Evolutionary conservation across 2,888 invertebrate genomes (phyloP), one percentile per base, ranked within the genome.

Genomic region (Lepidocyrtinus sp.): DNA sequence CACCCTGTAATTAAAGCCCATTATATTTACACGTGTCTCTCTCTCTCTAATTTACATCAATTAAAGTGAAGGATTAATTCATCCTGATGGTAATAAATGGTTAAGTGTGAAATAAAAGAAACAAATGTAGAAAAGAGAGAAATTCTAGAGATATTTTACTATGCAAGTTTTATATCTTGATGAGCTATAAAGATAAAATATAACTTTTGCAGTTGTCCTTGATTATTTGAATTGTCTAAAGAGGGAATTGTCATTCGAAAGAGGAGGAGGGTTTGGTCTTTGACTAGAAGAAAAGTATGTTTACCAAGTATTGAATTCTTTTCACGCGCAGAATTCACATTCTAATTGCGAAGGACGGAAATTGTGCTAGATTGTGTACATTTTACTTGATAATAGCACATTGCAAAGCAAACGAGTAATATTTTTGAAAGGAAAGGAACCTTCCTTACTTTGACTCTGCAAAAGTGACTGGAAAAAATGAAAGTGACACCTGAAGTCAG

Each of bases 401-500:
- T 12, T 45, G 46, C 46, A 45, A 15, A 45, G 15, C 9, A 21
- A 12, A 17, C 59, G 2, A 59, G 59, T 59, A 59, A 59, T 59
- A 59, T 45, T 15, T 12, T 45, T 45, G 15, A 45, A 45, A 45
- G 46, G 9, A 15, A 45, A 45, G 9, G 46, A 15, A 15, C 9
- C 15, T 12, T 12, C 15, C 9, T 45, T 15, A 9, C 21, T 59
- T 17, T 59, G 21, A 59, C n/a, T 21, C n/a, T 61, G 21, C 46
- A 22, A 72, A 72, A 72, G 25, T 27, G 17, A 46, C 27, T 36
- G 7, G 2, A 45, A 72, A 77, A 71, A 46, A 77, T 77, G 77
- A 78, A 84, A 83, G 83, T 84, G 84, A 82, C 85, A 83, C 85
- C 85, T 77, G 82, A 81, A 84, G 68, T 77, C 21, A 72, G 64